Conservation (phyloP, 2,797 vertebrate genomes). For the Typhlichthys subterraneus region DNA sequence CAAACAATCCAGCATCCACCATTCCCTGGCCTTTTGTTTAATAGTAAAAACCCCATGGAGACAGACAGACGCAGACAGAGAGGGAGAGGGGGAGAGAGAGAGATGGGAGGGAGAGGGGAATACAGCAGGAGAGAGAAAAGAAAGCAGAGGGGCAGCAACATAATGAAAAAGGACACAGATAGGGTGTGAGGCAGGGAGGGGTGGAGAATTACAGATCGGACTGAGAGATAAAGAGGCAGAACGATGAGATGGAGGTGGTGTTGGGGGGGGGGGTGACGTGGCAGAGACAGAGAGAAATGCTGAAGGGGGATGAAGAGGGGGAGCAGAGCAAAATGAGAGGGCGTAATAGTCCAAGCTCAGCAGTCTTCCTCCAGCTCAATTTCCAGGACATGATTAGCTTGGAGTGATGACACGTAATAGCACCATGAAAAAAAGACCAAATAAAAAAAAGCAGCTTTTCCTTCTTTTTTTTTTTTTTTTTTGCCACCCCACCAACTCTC, state of each 20-base stretch:
- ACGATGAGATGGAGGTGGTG: slow-evolving; percentile 44
- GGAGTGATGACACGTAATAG: slow-evolving; percentile 74
- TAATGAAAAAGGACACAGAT: slow-evolving; percentile 57
- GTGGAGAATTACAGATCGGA: slow-evolving; percentile 58
- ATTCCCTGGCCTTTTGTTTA: slow-evolving; percentile 47
- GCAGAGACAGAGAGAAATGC: slow-evolving; percentile 18
- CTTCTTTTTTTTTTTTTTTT: slow-evolving; percentile 28
- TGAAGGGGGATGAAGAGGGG: slow-evolving; percentile 21
- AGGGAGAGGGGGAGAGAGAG: slow-evolving; percentile 9
- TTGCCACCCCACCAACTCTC: slow-evolving; percentile 13
- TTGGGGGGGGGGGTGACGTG: background rate
- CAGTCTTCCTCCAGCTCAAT: slow-evolving; percentile 71
- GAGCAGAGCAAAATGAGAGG: slow-evolving; percentile 28
- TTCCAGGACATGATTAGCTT: slow-evolving; percentile 77
- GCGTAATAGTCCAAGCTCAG: slow-evolving; percentile 66
- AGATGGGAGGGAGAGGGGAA: background rate
- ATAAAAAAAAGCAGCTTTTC: slow-evolving; percentile 2
- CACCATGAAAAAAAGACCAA: slow-evolving; percentile 29
- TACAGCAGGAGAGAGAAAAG: slow-evolving; percentile 33
- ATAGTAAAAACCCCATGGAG: slow-evolving; percentile 39
- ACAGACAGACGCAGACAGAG: slow-evolving; percentile 13
- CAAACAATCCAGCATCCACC: slow-evolving; percentile 55
- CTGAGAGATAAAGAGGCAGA: slow-evolving; percentile 65
- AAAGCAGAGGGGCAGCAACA: slow-evolving; percentile 30
- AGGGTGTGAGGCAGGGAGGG: slow-evolving; percentile 41